Conservation (phyloP, 1,140 invertebrate species). For the Diachasmimorpha longicaudata region DNA sequence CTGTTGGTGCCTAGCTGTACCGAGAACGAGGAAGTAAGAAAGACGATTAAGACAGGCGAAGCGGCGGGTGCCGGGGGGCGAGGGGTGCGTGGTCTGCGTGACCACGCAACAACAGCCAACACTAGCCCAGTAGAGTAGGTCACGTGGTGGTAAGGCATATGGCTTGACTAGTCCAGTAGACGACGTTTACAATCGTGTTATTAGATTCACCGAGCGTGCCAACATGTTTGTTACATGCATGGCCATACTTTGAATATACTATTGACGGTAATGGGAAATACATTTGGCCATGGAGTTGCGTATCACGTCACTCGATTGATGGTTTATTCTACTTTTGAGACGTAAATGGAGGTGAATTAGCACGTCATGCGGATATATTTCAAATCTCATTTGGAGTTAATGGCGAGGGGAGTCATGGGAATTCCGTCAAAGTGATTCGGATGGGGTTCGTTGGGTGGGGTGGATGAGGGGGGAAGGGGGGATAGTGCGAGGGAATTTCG, state of each 20-base stretch:
- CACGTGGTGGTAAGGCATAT: constrained; percentile 24
- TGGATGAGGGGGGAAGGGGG: too few species aligned
- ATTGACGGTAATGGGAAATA: not conserved
- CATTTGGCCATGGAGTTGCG: not conserved
- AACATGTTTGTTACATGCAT: not conserved
- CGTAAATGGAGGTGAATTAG: not conserved
- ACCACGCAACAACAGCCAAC: constrained; percentile 36
- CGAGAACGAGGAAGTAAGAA: constrained; percentile 34
- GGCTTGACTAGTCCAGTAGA: not conserved
- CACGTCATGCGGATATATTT: not conserved
- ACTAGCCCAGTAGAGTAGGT: constrained; percentile 34
- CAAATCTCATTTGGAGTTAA: not conserved
- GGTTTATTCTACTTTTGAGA: not conserved
- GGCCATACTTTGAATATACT: not conserved
- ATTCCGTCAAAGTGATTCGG: not conserved
- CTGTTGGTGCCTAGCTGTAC: constrained; percentile 35
- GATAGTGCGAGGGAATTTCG: not conserved
- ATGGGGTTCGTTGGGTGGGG: not conserved
- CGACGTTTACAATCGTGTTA: not conserved
- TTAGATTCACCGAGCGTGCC: not conserved
- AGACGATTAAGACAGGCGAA: constrained; percentile 41
- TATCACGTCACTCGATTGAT: not conserved
- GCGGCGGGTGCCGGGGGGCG: constrained; percentile 17
- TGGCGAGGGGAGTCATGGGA: not conserved
- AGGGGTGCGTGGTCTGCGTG: constrained; percentile 38